Percentiles rank a stretch among this genome's conserved stretches.
Evolutionary conservation across 1,140 invertebrate genomes (phyloP).

Genomic region (Nymphalis io): DNA sequence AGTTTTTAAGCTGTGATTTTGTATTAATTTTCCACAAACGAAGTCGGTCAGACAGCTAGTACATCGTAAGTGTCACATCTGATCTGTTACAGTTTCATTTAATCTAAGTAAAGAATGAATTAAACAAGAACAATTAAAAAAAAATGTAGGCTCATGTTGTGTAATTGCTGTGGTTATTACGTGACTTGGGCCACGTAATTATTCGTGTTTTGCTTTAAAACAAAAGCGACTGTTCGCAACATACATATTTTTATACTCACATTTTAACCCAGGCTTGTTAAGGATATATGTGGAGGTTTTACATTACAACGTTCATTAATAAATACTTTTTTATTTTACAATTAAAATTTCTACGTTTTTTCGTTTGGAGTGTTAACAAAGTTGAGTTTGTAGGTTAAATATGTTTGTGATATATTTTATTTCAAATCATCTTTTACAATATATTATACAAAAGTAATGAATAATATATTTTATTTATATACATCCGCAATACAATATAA

Average conservation of each 20-base stretch:
- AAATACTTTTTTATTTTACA: too few species aligned
- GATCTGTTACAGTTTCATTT: not conserved
- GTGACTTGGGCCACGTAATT: conserved; percentile 21
- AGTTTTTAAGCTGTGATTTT: too few species aligned
- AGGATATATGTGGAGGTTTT: not conserved
- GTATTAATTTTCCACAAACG: too few species aligned
- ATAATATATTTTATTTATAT: too few species aligned
- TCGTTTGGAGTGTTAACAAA: too few species aligned
- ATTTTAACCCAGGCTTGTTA: not conserved
- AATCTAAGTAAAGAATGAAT: conserved; percentile 4
- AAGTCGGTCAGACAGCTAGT: too few species aligned
- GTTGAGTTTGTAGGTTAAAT: too few species aligned
- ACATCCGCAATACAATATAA: too few species aligned
- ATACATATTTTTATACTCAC: not conserved
- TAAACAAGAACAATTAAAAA: conserved; percentile 18
- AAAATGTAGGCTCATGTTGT: conserved; percentile 7
- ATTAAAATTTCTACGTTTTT: too few species aligned
- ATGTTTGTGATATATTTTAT: too few species aligned
- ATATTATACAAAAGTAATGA: too few species aligned
- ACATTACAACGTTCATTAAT: not conserved
- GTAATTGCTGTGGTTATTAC: conserved; percentile 24
- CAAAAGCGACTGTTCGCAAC: not conserved
- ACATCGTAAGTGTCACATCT: not conserved
- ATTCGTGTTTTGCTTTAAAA: conserved; percentile 17
- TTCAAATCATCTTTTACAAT: too few species aligned